Evolutionary conservation across 2,113 vertebrate genomes (phyloP), one percentile per base, ranked within the genome.

Genomic region (Phylloscopus trochiloides): DNA sequence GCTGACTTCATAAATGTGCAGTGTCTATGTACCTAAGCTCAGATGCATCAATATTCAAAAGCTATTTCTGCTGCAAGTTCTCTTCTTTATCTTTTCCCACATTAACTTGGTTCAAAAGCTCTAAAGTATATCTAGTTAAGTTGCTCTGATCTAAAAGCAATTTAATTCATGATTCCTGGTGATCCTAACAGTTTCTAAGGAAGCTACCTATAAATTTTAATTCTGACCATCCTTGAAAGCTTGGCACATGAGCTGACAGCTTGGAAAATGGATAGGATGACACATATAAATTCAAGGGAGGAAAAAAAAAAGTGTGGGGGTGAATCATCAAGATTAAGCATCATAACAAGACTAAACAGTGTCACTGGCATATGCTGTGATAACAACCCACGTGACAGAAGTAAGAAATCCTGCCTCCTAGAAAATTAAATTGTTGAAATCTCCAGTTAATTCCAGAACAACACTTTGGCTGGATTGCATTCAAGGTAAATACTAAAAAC

Each of bases 271-370:
- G 11, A 43, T 12, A 65, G 17, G 17, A 85, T 22, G 4, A 55
- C 4, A 19, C 3, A 54, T 10, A 55, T 2, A 51, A 51, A 82
- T 38, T 70, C 24, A 68, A 77, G 14, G 19, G 32, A 38, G 31
- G 1, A 12, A 52, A 47, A 8, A 8, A 59, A 42, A 78, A 59
- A n/a, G 6, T 12, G 17, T 24, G 12, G 1, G 10, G 0, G 8
- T 25, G 12, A 66, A 83, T 17, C 17, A 90, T 14, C 52, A 57
- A 77, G 74, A 63, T 40, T 16, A 68, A 43, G 7, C 17, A 48
- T 29, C 28, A 24, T 36, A 74, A 45, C 8, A 71, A 91, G 15
- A 61, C 24, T 50, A 67, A 63, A 66, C 14, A 62, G 6, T 10
- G 20, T 32, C 21, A 45, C 5, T 67, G 38, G 7, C 13, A 42